Conservation (phyloP, 2,888 invertebrate species). For the Drosophila gaucha region DNA sequence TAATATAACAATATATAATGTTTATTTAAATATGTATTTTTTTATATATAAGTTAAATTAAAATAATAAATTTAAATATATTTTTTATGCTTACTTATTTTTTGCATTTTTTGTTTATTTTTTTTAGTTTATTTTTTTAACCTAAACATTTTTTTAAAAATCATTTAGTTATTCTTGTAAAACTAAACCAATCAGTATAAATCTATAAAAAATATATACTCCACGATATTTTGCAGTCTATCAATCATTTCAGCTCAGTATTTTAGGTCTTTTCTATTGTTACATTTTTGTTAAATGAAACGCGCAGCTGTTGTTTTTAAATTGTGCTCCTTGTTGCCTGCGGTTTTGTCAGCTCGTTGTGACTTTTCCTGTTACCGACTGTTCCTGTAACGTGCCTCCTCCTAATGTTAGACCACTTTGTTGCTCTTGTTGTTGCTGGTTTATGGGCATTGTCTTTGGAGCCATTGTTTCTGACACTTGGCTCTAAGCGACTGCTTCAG, state of each 20-base stretch:
- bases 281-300: constrained; percentile 38
- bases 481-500: constrained; percentile 72
- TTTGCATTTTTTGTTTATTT: too few species aligned
- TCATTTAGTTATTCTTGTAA: too few species aligned
- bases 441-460: constrained; percentile 49
- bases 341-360: constrained; percentile 39
- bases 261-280: constrained; percentile 36
- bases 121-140: too few species aligned
- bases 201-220: too few species aligned
- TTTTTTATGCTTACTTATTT: too few species aligned
- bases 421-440: constrained; percentile 34
- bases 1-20: too few species aligned
- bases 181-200: too few species aligned
- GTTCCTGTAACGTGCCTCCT: constrained; percentile 11
- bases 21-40: too few species aligned
- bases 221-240: constrained; percentile 4
- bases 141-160: too few species aligned
- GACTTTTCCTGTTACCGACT: constrained; percentile 39
- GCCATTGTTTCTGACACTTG: constrained; percentile 72
- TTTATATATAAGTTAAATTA: too few species aligned
- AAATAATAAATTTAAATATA: too few species aligned
- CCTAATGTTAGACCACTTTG: constrained; percentile 18
- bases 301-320: constrained; percentile 76
- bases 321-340: constrained; percentile 60
- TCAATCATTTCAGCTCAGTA: background rate